phyloP scores from a whole-genome alignment of 2,888 invertebrate species.

The Blomia tropicalis region DNA sequence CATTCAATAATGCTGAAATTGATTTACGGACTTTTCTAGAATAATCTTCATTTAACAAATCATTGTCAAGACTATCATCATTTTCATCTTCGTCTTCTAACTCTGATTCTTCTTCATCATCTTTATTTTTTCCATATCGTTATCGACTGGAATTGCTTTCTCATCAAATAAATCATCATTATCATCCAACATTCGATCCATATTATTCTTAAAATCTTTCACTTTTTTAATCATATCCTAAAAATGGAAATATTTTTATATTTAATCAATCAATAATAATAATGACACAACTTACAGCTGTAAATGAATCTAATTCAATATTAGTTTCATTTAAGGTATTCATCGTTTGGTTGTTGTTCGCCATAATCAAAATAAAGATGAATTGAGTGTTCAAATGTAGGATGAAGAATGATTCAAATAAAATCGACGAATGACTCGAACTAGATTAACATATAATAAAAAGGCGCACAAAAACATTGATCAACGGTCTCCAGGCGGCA shows the following conservation, averaged over 20 bases:
- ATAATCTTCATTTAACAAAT: background rate
- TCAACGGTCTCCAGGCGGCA: background rate
- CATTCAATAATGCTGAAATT: background rate
- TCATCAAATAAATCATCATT: background rate
- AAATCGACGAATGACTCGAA: too few relatives aligned
- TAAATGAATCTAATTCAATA: background rate
- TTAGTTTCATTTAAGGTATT: background rate
- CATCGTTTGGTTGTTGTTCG: background rate
- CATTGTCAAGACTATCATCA: background rate
- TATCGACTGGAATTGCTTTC: too few relatives aligned
- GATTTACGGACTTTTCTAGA: background rate
- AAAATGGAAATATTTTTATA: background rate
- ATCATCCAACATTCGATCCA: background rate
- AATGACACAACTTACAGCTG: slow-evolving; percentile 3
- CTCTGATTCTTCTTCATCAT: background rate
- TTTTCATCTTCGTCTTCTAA: background rate
- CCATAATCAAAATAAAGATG: background rate
- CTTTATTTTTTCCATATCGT: background rate
- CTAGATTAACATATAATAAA: background rate
- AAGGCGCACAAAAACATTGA: background rate
- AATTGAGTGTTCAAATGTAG: background rate
- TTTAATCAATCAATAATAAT: background rate
- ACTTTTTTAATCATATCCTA: background rate
- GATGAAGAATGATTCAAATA: too few relatives aligned
- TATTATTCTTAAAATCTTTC: background rate